These are phyloP conservation scores for Campaea margaritaria DNA, from an alignment of 2,888 invertebrate species.

Conservation along the genomic window DNA sequence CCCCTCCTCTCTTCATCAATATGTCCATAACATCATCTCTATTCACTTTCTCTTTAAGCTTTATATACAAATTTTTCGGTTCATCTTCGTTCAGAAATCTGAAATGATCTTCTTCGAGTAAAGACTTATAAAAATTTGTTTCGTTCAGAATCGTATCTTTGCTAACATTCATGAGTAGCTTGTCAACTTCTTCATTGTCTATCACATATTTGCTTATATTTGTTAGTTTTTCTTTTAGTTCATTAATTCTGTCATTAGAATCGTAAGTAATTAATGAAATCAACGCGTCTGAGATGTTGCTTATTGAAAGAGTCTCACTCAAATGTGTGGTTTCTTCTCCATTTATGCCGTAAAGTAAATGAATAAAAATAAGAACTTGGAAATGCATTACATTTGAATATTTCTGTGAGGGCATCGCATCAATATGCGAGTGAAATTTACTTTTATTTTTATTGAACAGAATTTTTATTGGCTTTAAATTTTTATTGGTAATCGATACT, in stretches of 20 bases:
- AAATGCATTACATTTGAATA: constrained; percentile 33
- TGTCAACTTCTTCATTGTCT: constrained; percentile 55
- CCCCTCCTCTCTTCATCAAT: constrained; percentile 51
- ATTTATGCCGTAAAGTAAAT: constrained; percentile 24
- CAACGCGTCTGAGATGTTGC: constrained; percentile 32
- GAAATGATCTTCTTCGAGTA: constrained; percentile 65
- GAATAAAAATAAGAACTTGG: constrained; percentile 20
- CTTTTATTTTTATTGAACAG: constrained; percentile 33
- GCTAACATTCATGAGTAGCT: constrained; percentile 57
- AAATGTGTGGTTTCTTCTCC: constrained; percentile 14
- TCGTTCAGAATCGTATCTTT: constrained; percentile 56
- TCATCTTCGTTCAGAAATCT: constrained; percentile 51
- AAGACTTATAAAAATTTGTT: constrained; percentile 66
- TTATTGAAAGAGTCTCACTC: constrained; percentile 24
- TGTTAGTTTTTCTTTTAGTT: constrained; percentile 63
- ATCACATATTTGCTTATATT: constrained; percentile 60
- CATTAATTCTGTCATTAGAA: constrained; percentile 51
- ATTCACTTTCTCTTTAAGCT: constrained; percentile 72
- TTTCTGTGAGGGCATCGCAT: constrained; percentile 1
- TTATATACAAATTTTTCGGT: constrained; percentile 65
- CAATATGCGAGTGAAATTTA: background rate
- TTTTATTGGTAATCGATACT: constrained; percentile 36
- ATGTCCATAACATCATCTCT: constrained; percentile 70
- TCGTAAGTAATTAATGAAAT: constrained; percentile 20
- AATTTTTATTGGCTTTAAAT: constrained; percentile 39